Conservation (phyloP, 2,113 vertebrate genomes). For the Suricata suricatta region DNA sequence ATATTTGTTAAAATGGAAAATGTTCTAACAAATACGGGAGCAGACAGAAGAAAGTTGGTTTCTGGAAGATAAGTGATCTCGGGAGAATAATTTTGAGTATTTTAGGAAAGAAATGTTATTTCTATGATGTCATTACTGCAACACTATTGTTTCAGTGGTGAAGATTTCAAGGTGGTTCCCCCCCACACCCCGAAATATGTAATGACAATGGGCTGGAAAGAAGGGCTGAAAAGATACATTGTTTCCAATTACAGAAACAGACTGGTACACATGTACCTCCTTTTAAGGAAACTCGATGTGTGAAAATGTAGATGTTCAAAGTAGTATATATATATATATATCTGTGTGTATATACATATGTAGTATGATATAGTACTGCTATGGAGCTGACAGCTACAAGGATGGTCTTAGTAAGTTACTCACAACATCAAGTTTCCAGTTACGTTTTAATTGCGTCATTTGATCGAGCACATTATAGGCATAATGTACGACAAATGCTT, state of each 20-base stretch:
- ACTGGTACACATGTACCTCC: background rate
- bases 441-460: conserved; percentile 45
- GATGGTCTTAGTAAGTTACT: conserved; percentile 44
- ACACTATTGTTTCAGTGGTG: conserved; percentile 59
- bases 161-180: background rate
- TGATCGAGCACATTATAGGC: background rate
- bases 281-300: conserved; percentile 12
- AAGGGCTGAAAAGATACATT: conserved; percentile 31
- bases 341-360: background rate
- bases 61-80: conserved; percentile 18
- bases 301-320: conserved; percentile 37
- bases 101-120: conserved; percentile 56
- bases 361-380: background rate
- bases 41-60: conserved; percentile 66
- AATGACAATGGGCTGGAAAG: conserved; percentile 27
- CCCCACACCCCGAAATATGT: background rate
- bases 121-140: conserved; percentile 56
- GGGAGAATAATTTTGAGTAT: conserved; percentile 18
- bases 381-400: background rate
- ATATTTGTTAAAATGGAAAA: conserved; percentile 47
- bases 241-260: conserved; percentile 43
- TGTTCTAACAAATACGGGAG: background rate
- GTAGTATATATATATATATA: background rate
- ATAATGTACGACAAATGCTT: conserved; percentile 30
- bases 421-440: conserved; percentile 44